phyloP scores from a whole-genome alignment of 2,888 invertebrate genomes.

The Conomelus anceps region DNA sequence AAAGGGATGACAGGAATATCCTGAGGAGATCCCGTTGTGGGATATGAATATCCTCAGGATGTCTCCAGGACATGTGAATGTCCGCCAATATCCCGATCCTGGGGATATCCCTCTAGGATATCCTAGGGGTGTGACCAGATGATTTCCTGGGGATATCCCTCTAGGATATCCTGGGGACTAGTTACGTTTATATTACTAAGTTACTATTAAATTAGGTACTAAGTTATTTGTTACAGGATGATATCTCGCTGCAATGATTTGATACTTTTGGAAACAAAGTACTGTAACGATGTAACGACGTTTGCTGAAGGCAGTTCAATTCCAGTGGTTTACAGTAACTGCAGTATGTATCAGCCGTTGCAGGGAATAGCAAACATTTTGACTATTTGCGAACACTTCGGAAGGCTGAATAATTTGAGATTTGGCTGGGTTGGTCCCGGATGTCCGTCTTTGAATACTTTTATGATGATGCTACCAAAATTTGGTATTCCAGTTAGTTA shows the following conservation, averaged over 20 bases:
- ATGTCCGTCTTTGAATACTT: not conserved
- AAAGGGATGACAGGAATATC: too few relatives aligned
- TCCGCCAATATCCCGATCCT: too few relatives aligned
- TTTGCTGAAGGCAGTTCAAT: not conserved
- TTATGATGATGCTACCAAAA: not conserved
- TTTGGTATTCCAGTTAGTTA: not conserved
- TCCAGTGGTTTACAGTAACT: not conserved
- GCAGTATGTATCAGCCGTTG: not conserved
- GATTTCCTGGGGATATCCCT: too few relatives aligned
- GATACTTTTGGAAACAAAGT: not conserved
- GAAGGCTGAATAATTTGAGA: not conserved
- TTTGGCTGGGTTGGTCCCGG: constrained; percentile 2
- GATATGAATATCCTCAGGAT: too few relatives aligned
- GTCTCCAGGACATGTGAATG: too few relatives aligned
- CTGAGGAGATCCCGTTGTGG: too few relatives aligned
- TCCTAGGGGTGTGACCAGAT: too few relatives aligned
- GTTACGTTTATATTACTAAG: too few relatives aligned
- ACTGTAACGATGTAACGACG: not conserved
- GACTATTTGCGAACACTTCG: not conserved
- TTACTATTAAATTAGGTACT: not conserved
- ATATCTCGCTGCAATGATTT: not conserved
- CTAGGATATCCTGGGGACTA: too few relatives aligned
- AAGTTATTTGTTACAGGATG: not conserved
- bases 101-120: too few relatives aligned
- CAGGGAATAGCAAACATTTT: not conserved